Base-by-base conservation (phyloP, 2,888 invertebrate species). In the Amphimallon solstitiale region DNA sequence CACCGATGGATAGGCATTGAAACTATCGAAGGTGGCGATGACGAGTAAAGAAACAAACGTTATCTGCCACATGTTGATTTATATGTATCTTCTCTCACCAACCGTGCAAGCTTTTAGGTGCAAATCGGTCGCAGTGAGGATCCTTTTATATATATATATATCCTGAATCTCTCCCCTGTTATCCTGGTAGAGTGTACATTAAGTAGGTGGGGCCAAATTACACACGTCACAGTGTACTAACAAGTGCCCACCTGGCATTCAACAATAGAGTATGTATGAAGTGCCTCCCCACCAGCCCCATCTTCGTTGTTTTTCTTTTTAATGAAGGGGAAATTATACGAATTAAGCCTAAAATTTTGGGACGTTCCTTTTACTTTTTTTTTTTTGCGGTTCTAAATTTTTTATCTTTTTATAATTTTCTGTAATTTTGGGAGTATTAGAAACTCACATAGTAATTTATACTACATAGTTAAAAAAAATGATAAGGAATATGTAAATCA, bases 1-100 rank as follows among this genome's bases (percentile, higher is more conserved):
- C 49, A 63, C 63, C 1, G 63, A 23, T 10, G 63, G 63, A 14
- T 48, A 63, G 15, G 63, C 63, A 40, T 63, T 15, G 23, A 63
- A 63, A 23, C 37, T 51, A 38, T 40, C 38, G 5, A 63, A 51
- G 15, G 51, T 63, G n/a, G 63, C 40, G 49, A 51, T 38, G 40
- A 49, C 40, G 10, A 63, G 17, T 14, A 63, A 49, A 12, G 23
- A 38, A 4, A 40, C 37, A 38, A 63, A 17, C 15, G 61, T 43
- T 35, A 61, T 35, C 59, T 66, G 56, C 66, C 60, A 61, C 66
- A 66, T 66, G 61, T 66, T 61, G 66, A 66, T 61, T 45, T 56
- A 45, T 52, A 54, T 19, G n/a, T n/a, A n/a, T n/a, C n/a, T n/a
- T n/a, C 61, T 60, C 51, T 60, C 51, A 48, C 46, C 60, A n/a